phyloP scores from a whole-genome alignment of 2,888 invertebrate species.

The Odiellus spinosus region DNA sequence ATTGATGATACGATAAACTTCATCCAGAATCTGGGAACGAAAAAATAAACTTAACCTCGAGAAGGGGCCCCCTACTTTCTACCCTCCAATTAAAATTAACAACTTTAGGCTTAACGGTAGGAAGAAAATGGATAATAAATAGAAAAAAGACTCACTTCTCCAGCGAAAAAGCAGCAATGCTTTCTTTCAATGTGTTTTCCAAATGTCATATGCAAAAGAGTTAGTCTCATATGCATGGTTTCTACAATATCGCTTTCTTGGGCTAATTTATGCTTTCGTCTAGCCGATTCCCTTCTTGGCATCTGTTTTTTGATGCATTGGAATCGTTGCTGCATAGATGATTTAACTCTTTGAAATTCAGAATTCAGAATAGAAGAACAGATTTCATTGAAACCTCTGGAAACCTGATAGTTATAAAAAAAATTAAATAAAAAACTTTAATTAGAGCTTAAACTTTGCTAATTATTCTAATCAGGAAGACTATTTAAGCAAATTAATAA shows the following conservation, averaged over 20 bases:
- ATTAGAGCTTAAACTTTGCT: not conserved
- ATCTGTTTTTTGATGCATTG: slow-evolving; percentile 76
- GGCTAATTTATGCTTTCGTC: slow-evolving; percentile 73
- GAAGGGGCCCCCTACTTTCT: too few relatives aligned
- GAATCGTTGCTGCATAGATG: slow-evolving; percentile 65
- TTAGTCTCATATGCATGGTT: slow-evolving; percentile 78
- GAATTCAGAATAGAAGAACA: slow-evolving; percentile 64
- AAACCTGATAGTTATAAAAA: slow-evolving; percentile 45
- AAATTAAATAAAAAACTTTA: not conserved
- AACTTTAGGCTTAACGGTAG: not conserved
- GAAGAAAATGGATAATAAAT: not conserved
- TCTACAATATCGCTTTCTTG: slow-evolving; percentile 86
- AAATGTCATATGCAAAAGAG: slow-evolving; percentile 80
- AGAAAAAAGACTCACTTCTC: slow-evolving; percentile 48
- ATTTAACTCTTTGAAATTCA: slow-evolving; percentile 68
- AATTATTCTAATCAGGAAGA: too few relatives aligned
- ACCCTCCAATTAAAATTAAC: not conserved
- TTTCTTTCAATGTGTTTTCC: slow-evolving; percentile 85
- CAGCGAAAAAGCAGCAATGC: slow-evolving; percentile 86
- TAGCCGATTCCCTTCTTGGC: slow-evolving; percentile 77
- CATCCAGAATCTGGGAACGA: slow-evolving; percentile 61
- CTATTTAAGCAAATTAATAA: not conserved
- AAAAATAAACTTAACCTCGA: not conserved
- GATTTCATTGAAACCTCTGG: slow-evolving; percentile 57
- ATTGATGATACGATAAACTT: slow-evolving; percentile 67